Percentiles rank a stretch among this genome's conserved stretches.
These are phyloP conservation scores for Augochlora pura DNA, from an alignment of 1,140 invertebrate species.

Conservation along the genomic window DNA sequence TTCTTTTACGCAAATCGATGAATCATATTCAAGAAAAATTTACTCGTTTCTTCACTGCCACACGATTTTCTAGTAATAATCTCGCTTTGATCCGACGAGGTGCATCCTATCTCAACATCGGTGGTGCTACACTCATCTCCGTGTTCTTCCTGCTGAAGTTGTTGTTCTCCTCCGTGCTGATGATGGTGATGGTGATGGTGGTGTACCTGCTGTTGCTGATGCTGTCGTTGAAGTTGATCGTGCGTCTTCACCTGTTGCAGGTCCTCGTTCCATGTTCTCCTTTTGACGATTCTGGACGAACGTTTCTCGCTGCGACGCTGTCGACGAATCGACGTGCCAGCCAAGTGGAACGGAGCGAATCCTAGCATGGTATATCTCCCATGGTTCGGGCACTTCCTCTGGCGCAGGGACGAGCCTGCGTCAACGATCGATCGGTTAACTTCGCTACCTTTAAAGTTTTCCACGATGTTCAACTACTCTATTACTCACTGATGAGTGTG, in stretches of 20 bases:
- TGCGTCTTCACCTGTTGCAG: slow-evolving; percentile 48
- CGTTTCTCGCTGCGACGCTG: slow-evolving; percentile 50
- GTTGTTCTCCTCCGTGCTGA: neutral
- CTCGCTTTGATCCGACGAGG: slow-evolving; percentile 72
- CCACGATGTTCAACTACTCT: neutral
- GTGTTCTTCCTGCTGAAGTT: neutral
- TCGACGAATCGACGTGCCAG: slow-evolving; percentile 41
- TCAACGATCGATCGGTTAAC: neutral
- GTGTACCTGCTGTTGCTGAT: slow-evolving; percentile 32
- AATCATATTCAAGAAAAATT: neutral
- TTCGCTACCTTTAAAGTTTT: neutral
- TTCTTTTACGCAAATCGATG: too few species aligned
- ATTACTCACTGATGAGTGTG: slow-evolving; percentile 91
- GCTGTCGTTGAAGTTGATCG: slow-evolving; percentile 41
- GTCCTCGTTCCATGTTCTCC: slow-evolving; percentile 66
- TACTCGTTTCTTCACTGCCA: slow-evolving; percentile 71
- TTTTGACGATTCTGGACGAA: slow-evolving; percentile 52
- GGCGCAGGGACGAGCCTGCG: slow-evolving; percentile 76
- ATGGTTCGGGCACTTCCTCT: slow-evolving; percentile 78
- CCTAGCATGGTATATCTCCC: slow-evolving; percentile 76
- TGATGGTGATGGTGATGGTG: slow-evolving; percentile 37
- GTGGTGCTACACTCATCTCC: slow-evolving; percentile 70
- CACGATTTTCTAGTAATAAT: slow-evolving; percentile 76
- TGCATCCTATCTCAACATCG: slow-evolving; percentile 75
- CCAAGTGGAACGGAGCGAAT: slow-evolving; percentile 50